Evolutionary conservation across 2,797 vertebrate genomes (phyloP).

Genomic region (Catamblyrhynchus diadema): DNA sequence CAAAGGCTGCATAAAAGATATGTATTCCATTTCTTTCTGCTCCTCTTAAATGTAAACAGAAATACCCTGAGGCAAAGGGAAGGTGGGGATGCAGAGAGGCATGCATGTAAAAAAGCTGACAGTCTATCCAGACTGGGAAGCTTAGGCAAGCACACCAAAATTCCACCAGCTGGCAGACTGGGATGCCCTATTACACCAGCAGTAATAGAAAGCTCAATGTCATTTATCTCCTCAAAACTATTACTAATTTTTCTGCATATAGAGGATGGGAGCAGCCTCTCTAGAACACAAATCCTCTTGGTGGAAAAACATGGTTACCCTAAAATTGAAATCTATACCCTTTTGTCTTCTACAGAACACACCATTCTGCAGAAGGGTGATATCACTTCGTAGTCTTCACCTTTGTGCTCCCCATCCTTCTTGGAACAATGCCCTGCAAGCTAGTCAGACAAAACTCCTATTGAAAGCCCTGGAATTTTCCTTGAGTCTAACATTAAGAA

Average conservation of each 20-base stretch:
- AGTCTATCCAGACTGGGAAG: neutral
- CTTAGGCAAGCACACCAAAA: neutral
- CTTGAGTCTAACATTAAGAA: neutral
- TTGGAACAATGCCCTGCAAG: neutral
- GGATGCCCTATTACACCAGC: neutral
- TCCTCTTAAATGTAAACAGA: constrained; percentile 8
- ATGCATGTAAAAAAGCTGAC: neutral
- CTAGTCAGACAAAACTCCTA: neutral
- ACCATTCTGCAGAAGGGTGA: neutral
- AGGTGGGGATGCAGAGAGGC: neutral
- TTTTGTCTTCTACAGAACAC: neutral
- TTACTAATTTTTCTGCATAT: neutral
- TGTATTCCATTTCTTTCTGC: neutral
- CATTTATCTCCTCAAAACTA: neutral
- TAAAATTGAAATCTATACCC: neutral
- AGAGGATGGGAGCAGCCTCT: neutral
- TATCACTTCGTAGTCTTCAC: constrained; percentile 14
- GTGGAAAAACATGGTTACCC: neutral
- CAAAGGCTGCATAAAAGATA: neutral
- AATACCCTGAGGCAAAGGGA: neutral
- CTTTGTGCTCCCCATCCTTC: neutral
- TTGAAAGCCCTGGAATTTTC: neutral
- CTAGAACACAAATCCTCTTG: neutral
- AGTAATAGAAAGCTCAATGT: neutral
- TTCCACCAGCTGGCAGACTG: neutral